Percentiles rank a stretch among this genome's conserved stretches.
These are phyloP conservation scores for Chloroclysta siterata DNA, from an alignment of 2,888 invertebrate genomes.

Conservation along the genomic window DNA sequence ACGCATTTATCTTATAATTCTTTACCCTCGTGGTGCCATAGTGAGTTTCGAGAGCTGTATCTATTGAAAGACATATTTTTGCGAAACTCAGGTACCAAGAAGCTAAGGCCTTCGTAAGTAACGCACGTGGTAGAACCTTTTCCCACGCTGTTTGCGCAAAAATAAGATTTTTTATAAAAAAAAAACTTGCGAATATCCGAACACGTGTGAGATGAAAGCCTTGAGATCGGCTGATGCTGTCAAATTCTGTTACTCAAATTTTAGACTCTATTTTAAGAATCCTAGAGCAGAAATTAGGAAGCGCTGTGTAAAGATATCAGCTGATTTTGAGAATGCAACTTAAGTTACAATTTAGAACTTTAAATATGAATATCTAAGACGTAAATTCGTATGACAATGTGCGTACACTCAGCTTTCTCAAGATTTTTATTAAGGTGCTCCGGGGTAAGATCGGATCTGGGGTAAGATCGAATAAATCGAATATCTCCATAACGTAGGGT, in stretches of 20 bases:
- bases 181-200: conserved; percentile 66
- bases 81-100: conserved; percentile 55
- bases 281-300: conserved; percentile 16
- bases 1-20: too few species aligned
- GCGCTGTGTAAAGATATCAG: conserved; percentile 8
- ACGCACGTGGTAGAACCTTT: conserved; percentile 59
- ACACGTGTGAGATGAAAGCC: conserved; percentile 65
- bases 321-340: conserved; percentile 5
- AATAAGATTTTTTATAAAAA: conserved; percentile 54
- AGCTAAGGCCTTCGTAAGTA: conserved; percentile 38
- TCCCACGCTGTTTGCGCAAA: conserved; percentile 74
- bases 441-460: too few species aligned
- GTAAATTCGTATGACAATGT: conserved; percentile 1
- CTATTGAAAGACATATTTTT: conserved; percentile 33
- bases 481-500: too few species aligned
- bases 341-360: conserved; percentile 1
- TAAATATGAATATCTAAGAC: background rate
- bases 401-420: conserved; percentile 20
- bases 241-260: conserved; percentile 18
- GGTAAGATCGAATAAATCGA: too few species aligned
- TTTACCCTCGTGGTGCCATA: background rate
- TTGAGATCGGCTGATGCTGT: conserved; percentile 70
- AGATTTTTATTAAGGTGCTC: too few species aligned
- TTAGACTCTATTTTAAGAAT: conserved; percentile 8
- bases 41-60: background rate